These are phyloP conservation scores for Ictidomys tridecemlineatus DNA, from an alignment of 2,113 vertebrate species.

Conservation along the genomic window DNA sequence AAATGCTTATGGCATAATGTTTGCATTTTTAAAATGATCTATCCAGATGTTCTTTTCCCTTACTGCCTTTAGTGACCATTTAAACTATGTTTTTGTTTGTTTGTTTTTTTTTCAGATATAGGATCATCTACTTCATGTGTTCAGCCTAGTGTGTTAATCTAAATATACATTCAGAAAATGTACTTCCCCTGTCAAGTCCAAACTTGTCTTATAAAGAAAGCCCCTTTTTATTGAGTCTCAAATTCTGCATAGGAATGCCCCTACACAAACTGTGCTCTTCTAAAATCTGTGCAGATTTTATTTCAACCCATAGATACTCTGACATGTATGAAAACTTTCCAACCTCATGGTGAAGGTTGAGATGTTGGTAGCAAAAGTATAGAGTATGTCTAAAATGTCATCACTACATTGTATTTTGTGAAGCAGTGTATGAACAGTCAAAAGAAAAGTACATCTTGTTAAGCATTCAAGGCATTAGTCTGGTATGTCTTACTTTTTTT, in stretches of 20 bases:
- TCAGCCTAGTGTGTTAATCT: neutral
- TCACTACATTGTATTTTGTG: neutral
- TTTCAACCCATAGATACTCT: neutral
- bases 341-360: neutral
- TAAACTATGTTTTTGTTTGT: neutral
- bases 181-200: rapidly evolving
- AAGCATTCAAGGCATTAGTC: neutral
- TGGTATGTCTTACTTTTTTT: neutral
- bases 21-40: too few species aligned
- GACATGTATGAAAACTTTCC: neutral
- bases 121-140: neutral
- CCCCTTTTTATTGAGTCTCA: neutral
- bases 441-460: neutral
- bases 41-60: neutral
- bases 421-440: neutral
- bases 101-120: neutral
- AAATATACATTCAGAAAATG: neutral
- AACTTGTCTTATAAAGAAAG: neutral
- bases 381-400: neutral
- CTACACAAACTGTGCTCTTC: neutral
- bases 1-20: too few species aligned
- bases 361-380: neutral
- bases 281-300: neutral
- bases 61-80: neutral
- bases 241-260: neutral